These are phyloP conservation scores for Peromyscus maniculatus DNA, from an alignment of 2,113 vertebrate species.

Conservation along the genomic window DNA sequence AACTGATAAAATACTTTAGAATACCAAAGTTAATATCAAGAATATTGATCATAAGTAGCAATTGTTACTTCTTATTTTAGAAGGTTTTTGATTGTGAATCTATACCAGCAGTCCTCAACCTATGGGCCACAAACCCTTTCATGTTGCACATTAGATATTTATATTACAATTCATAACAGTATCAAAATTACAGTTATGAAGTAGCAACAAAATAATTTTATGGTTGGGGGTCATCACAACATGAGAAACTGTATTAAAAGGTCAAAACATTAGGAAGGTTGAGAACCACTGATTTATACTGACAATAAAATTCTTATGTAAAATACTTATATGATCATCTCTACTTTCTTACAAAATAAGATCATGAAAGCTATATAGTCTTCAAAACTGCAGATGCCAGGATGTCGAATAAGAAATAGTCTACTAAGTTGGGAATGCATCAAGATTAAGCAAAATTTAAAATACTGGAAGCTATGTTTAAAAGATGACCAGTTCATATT, in stretches of 20 bases:
- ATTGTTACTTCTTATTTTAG: background rate
- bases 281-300: background rate
- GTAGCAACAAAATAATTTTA: background rate
- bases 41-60: background rate
- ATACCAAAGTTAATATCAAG: background rate
- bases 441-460: conserved; percentile 18
- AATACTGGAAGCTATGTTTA: background rate
- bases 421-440: background rate
- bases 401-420: background rate
- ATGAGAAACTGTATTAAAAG: background rate
- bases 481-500: background rate
- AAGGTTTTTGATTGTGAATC: background rate
- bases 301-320: background rate
- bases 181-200: background rate
- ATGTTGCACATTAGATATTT: no score
- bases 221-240: background rate
- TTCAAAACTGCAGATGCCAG: background rate
- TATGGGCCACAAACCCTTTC: background rate
- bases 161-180: background rate
- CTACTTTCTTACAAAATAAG: conserved; percentile 1
- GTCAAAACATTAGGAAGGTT: background rate
- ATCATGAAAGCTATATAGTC: background rate
- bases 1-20: background rate
- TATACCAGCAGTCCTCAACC: background rate
- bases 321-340: background rate